These are phyloP conservation scores for Gallinago nigripennis DNA, from an alignment of 2,797 vertebrate species.

Conservation along the genomic window DNA sequence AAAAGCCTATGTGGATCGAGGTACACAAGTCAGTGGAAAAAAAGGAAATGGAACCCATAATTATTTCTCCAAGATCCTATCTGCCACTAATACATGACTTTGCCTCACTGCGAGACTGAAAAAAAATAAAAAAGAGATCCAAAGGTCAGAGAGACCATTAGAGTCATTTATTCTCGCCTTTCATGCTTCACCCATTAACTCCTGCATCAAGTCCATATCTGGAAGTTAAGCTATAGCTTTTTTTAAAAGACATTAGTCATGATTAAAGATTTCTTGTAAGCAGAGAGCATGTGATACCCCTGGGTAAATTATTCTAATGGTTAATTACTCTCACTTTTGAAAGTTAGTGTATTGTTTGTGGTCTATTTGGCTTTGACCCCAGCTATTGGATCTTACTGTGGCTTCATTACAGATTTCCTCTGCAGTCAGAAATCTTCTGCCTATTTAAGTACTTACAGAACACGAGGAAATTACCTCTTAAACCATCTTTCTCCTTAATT, in stretches of 20 bases:
- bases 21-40: neutral
- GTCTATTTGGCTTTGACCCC: neutral
- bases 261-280: conserved; percentile 17
- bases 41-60: neutral
- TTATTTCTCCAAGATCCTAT: neutral
- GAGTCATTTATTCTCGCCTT: neutral
- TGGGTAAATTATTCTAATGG: neutral
- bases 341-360: conserved; percentile 21
- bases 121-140: neutral
- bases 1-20: neutral
- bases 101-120: neutral
- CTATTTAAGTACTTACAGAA: conserved; percentile 9
- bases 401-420: conserved; percentile 29
- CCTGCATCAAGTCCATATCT: neutral
- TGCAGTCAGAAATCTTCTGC: conserved; percentile 29
- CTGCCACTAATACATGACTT: neutral
- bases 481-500: conserved; percentile 39
- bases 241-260: conserved; percentile 12
- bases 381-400: neutral
- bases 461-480: conserved; percentile 48
- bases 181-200: neutral
- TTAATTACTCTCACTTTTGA: conserved; percentile 32
- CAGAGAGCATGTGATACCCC: neutral
- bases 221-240: neutral
- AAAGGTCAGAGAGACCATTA: neutral